Base-by-base conservation (phyloP, 2,888 invertebrate species). In the Sarcophaga variegata region DNA sequence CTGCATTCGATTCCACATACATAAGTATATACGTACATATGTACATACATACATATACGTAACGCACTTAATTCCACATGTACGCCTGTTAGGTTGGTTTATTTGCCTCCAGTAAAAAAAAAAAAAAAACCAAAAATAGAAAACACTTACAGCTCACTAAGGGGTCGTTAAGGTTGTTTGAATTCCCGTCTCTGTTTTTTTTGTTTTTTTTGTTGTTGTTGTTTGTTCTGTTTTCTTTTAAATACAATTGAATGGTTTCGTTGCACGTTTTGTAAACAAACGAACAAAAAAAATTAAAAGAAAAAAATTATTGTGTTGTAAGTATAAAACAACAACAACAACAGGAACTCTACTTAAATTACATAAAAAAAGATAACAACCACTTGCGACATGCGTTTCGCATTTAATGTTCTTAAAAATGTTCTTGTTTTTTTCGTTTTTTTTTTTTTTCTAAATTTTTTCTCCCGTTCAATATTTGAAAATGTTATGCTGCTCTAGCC, bases 371-470 rank as follows among this genome's bases (percentile, higher is more conserved):
- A 87, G 77, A 88, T 86, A 87, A 86, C 86, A 85, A 85, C 83
- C 88, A 89, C 86, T 89, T 89, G 88, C 88, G 85, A 85, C 86
- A 88, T 88, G 88, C 87, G 89, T 87, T 89, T 85, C 83, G 76
- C 88, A 86, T 88, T 88, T 85, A 86, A 88, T 88, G 84, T 85
- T 67, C 75, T 86, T 86, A 88, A 81, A 54, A 86, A 83, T 87
- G 83, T 77, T 71, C 79, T 76, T 79, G 14, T 82, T 80, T 70
- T 63, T 47, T 64, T 11, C n/a, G 14, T 14, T 25, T 10, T 20
- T 20, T 74, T 14, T 11, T n/a, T 54, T 60, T 74, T 49, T 60
- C 37, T 6, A 37, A 37, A 37, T 27, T 64, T 83, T 63, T 54
- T 54, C 5, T 54, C 17, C 14, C 14, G 54, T 54, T 54, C 14